Base-by-base conservation (phyloP, 1,140 invertebrate species). In the Lepidurus arcticus region DNA sequence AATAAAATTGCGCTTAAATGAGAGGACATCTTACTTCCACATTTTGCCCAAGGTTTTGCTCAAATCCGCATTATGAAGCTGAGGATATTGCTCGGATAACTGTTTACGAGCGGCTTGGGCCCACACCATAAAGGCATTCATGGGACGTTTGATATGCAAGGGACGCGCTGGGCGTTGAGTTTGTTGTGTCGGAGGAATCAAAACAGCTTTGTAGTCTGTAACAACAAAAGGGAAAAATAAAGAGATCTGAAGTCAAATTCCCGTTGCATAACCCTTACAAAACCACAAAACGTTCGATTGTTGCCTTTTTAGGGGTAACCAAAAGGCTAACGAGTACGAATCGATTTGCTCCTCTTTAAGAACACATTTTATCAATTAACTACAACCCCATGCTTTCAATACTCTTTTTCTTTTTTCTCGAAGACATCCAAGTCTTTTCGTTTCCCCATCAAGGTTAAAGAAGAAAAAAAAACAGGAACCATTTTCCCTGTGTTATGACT, bases 11-110 rank as follows among this genome's bases (percentile, higher is more conserved):
- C 6, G 13, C 16, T n/a, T 7, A 16, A 65, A 65, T n/a, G 21
- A 65, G n/a, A 65, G 1, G 13, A 65, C 53, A 34, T 34, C 34
- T 34, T 65, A 65, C 53, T 21, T 65, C 53, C 53, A 65, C 53
- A 65, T 65, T 65, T 86, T 85, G 93, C 92, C 98, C 78, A 99
- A 88, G 81, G 99, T 99, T 89, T 99, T 99, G 47, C 96, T 98
- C 87, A 99, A 99, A 87, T 99, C 99, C 0, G 96, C 98, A 85
- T 99, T 99, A 86, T 99, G 98, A 98, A 99, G 99, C 84, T 99
- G 98, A 0, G 98, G 98, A 85, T 96, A 99, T 0, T 96, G 96
- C 84, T 99, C 99, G 0, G 99, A 89, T 82, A 99, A 97, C 87
- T 99, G 99, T 77, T 96, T 88, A 80, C 98, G 89, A 82, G 99